These are phyloP conservation scores for Hippoglossus hippoglossus DNA, from an alignment of 2,797 vertebrate species.

Conservation along the genomic window DNA sequence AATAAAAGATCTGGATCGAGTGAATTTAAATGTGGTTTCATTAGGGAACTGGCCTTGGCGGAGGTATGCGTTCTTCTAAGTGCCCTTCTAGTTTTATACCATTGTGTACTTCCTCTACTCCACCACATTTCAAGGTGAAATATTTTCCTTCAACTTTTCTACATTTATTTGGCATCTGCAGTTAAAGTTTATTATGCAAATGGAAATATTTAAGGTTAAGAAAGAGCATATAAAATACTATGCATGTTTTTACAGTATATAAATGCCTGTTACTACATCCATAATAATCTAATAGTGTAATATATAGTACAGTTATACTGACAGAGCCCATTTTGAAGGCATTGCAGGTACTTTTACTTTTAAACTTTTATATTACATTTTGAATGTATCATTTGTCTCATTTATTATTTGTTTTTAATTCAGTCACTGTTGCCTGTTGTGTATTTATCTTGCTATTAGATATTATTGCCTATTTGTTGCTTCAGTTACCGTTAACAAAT, in stretches of 20 bases:
- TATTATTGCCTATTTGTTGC: neutral
- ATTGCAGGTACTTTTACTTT: neutral
- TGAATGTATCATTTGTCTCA: neutral
- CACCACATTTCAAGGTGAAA: too few species aligned
- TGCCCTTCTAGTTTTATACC: too few species aligned
- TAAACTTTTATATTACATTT: neutral
- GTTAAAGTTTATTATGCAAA: neutral
- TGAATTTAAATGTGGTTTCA: too few species aligned
- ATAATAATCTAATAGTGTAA: neutral
- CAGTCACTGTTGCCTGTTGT: neutral
- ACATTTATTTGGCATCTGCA: neutral
- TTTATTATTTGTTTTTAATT: neutral
- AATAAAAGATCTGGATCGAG: too few species aligned
- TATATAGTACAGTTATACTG: too few species aligned
- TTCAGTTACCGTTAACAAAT: neutral
- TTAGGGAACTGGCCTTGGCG: too few species aligned
- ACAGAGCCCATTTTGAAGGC: too few species aligned
- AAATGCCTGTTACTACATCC: neutral
- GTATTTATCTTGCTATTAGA: neutral
- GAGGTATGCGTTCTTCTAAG: too few species aligned
- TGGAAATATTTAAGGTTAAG: neutral
- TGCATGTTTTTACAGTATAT: neutral
- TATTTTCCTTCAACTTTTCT: too few species aligned
- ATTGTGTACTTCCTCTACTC: too few species aligned
- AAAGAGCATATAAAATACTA: neutral